Conservation (phyloP, 2,113 vertebrate genomes). For the Grammomys dolichurus region DNA sequence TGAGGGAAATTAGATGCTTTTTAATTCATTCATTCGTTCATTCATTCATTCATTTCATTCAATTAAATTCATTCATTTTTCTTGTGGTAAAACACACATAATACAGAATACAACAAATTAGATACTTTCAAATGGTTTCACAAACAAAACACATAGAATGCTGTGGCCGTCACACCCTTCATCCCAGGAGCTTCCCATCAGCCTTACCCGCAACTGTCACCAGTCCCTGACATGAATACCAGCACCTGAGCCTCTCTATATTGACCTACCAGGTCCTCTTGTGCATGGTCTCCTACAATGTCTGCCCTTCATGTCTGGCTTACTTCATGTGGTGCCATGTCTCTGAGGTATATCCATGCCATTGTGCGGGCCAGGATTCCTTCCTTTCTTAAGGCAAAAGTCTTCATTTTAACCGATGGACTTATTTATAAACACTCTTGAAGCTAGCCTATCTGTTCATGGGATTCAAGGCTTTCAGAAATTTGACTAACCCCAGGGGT, state of each 20-base stretch:
- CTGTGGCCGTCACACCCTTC: accelerated
- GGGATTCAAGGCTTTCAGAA: background rate
- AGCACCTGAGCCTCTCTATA: background rate
- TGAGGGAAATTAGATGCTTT: background rate
- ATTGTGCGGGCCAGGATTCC: accelerated
- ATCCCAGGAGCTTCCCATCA: background rate
- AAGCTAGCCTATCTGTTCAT: background rate
- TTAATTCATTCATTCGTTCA: background rate
- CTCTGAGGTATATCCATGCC: background rate
- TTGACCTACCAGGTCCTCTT: too few species aligned
- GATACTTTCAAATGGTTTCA: background rate
- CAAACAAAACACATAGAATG: accelerated
- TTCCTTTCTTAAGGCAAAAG: background rate
- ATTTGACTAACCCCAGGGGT: accelerated
- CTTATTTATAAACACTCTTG: background rate
- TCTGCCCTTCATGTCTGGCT: background rate
- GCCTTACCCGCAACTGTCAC: background rate
- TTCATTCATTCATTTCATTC: background rate
- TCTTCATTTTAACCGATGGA: background rate
- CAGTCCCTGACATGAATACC: accelerated
- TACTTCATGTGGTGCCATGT: background rate
- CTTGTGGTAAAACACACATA: background rate
- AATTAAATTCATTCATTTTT: background rate
- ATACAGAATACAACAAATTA: accelerated
- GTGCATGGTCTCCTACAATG: accelerated